These are phyloP conservation scores for Drosophila rufa DNA, from an alignment of 1,140 invertebrate species.

Conservation along the genomic window DNA sequence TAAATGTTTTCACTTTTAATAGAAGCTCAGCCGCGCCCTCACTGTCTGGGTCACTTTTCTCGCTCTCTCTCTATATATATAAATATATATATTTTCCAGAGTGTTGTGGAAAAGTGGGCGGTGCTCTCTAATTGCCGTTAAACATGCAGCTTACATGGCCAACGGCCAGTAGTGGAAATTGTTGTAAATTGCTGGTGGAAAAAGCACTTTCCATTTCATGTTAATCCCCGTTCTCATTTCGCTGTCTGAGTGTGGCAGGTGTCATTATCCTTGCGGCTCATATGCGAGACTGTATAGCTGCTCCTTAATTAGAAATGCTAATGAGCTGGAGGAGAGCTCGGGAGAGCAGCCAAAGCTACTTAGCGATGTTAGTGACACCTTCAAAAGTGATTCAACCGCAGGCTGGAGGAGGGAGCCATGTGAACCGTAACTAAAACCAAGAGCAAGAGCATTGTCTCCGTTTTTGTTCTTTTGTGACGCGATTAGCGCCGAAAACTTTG, in stretches of 20 bases:
- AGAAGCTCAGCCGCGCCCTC: conserved; percentile 32
- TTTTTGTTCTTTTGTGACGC: conserved; percentile 39
- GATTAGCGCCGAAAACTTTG: conserved; percentile 58
- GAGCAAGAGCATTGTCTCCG: conserved; percentile 47
- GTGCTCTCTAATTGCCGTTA: conserved; percentile 59
- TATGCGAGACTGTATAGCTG: conserved; percentile 47
- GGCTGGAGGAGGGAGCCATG: background rate
- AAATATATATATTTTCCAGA: background rate
- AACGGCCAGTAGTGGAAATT: conserved; percentile 36
- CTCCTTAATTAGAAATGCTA: conserved; percentile 80
- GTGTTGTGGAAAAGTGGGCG: conserved; percentile 26
- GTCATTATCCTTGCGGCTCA: conserved; percentile 69
- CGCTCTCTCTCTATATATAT: background rate
- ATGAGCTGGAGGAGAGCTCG: conserved; percentile 40
- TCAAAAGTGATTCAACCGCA: conserved; percentile 39
- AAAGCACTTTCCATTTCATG: conserved; percentile 50
- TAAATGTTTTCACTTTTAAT: conserved; percentile 83
- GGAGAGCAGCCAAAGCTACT: conserved; percentile 58
- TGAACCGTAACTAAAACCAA: background rate
- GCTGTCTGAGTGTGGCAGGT: conserved; percentile 49
- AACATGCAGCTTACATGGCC: conserved; percentile 69
- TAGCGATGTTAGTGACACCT: conserved; percentile 76
- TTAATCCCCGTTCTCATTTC: conserved; percentile 21
- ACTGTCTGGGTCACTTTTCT: conserved; percentile 33
- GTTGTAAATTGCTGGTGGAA: background rate